Percentiles rank a stretch among this genome's conserved stretches.
Evolutionary conservation across 2,797 vertebrate species (phyloP).

Genomic region (Syngnathus acus): DNA sequence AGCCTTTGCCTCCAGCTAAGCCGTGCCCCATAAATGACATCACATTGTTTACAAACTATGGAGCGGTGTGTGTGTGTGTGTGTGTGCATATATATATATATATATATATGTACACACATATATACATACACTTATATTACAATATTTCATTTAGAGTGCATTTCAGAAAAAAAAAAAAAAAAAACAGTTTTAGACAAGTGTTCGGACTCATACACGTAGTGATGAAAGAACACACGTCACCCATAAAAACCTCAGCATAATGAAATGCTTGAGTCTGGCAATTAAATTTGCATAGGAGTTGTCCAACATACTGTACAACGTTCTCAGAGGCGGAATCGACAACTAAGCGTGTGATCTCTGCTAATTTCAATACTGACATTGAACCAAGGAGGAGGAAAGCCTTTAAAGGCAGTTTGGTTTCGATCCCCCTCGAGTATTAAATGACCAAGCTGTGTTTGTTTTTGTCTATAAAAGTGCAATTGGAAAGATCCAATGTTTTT

Average conservation of each 20-base stretch:
- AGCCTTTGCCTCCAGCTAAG: no score
- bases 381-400: slow-evolving; percentile 22
- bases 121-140: slow-evolving; percentile 29
- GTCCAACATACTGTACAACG: slow-evolving; percentile 22
- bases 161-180: slow-evolving; percentile 30
- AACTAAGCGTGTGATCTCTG: slow-evolving; percentile 25
- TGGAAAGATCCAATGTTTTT: slow-evolving; percentile 2
- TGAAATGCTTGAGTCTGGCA: slow-evolving; percentile 25
- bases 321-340: slow-evolving; percentile 32
- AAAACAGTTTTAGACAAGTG: not conserved
- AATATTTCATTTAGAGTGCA: slow-evolving; percentile 55
- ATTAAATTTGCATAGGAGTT: slow-evolving; percentile 66
- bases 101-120: slow-evolving; percentile 24
- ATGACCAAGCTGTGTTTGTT: not conserved
- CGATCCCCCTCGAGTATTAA: slow-evolving; percentile 10
- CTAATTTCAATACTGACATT: slow-evolving; percentile 17
- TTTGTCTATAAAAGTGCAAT: slow-evolving; percentile 1
- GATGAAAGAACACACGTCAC: not conserved
- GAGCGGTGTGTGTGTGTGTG: no score
- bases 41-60: no score
- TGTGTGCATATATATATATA: slow-evolving; percentile 41
- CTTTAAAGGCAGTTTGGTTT: slow-evolving; percentile 53
- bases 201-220: not conserved
- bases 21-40: no score
- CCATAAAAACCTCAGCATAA: not conserved